Conservation (phyloP, 2,888 invertebrate species). For the Tinea trinotella region DNA sequence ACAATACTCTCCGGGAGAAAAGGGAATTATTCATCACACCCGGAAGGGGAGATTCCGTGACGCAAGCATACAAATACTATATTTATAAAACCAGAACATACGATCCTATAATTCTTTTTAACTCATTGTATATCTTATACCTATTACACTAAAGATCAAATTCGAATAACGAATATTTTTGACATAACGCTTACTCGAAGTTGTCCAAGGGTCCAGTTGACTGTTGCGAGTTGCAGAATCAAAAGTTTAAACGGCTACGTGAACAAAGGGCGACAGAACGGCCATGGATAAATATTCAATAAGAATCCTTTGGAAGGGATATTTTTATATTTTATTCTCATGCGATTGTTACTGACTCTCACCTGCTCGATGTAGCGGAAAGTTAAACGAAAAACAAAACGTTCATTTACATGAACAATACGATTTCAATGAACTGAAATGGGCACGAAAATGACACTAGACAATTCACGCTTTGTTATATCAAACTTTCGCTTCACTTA, state of each 20-base stretch:
- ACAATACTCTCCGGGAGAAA: slow-evolving; percentile 66
- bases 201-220: slow-evolving; percentile 61
- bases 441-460: neutral
- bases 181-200: neutral
- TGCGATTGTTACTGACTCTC: slow-evolving; percentile 49
- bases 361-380: slow-evolving; percentile 57
- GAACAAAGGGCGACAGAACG: slow-evolving; percentile 60
- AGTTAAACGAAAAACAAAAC: slow-evolving; percentile 27
- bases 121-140: neutral
- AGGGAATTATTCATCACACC: slow-evolving; percentile 73
- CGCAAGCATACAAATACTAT: slow-evolving; percentile 61
- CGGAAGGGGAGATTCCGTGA: slow-evolving; percentile 71
- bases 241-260: slow-evolving; percentile 71
- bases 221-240: slow-evolving; percentile 71
- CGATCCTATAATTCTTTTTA: neutral
- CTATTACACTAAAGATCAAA: neutral
- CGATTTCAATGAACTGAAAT: slow-evolving; percentile 9
- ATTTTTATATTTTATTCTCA: slow-evolving; percentile 63
- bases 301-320: slow-evolving; percentile 69
- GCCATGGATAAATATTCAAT: slow-evolving; percentile 67
- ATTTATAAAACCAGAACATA: neutral
- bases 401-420: neutral
- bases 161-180: neutral
- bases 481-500: neutral
- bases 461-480: neutral